Percentiles rank a stretch among this genome's conserved stretches.
Conservation (phyloP, 2,113 vertebrate genomes). For the Podocnemis expansa region DNA sequence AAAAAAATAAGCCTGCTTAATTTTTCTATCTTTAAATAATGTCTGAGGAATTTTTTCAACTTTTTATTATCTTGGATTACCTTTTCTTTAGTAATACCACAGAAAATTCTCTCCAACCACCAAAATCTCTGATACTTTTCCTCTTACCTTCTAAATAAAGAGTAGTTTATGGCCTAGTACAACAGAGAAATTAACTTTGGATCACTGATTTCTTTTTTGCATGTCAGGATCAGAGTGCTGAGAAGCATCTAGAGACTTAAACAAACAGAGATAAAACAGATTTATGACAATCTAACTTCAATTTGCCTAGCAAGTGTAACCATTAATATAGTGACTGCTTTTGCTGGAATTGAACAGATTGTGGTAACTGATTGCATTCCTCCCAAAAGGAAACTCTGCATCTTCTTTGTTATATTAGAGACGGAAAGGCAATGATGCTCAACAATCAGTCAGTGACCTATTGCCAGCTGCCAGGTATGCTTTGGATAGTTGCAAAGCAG, state of each 20-base stretch:
- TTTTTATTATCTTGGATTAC: background rate
- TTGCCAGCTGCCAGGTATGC: background rate
- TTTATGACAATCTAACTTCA: background rate
- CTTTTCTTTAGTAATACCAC: background rate
- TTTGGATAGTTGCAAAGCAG: background rate
- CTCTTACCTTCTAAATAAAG: background rate
- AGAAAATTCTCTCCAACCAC: background rate
- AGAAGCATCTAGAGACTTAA: constrained; percentile 1
- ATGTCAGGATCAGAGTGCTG: background rate
- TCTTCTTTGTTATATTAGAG: background rate
- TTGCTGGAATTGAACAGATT: background rate
- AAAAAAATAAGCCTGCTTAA: background rate
- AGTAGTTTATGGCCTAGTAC: background rate
- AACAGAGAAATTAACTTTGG: background rate
- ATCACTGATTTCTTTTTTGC: background rate
- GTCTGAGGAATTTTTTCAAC: background rate
- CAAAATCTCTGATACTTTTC: background rate
- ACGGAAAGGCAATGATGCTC: background rate
- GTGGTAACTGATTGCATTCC: background rate
- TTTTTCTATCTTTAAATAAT: background rate
- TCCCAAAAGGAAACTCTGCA: background rate
- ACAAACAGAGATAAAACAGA: background rate
- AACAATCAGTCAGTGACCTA: background rate
- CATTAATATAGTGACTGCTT: background rate
- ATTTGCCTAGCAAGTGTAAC: background rate